Percentiles rank a stretch among this genome's conserved stretches.
Conservation (phyloP, 2,113 vertebrate species). For the Emydocephalus ijimae region DNA sequence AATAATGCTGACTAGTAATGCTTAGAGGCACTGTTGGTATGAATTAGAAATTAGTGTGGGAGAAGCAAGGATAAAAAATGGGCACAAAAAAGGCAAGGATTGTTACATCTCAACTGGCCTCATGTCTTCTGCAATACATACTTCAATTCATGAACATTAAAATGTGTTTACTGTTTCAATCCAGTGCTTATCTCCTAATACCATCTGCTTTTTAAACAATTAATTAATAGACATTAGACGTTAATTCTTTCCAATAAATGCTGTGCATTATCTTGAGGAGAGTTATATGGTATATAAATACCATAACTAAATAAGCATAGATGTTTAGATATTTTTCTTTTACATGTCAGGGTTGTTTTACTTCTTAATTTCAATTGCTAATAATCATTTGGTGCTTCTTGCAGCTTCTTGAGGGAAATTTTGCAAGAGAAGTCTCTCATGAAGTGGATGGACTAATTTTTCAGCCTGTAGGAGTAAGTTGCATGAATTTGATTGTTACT, state of each 20-base stretch:
- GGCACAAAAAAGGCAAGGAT: not conserved
- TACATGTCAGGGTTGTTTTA: conserved; percentile 15
- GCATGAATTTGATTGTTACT: not conserved
- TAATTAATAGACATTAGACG: not conserved
- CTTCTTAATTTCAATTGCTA: conserved; percentile 27
- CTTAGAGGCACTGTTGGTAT: not conserved
- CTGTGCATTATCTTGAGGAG: not conserved
- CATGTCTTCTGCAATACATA: not conserved
- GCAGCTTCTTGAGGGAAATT: conserved; percentile 95
- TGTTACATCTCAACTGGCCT: not conserved
- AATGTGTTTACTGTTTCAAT: not conserved
- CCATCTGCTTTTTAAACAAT: not conserved
- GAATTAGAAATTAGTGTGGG: not conserved
- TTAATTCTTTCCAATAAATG: not conserved
- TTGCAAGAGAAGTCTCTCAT: conserved; percentile 96
- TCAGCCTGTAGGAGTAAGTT: conserved; percentile 94
- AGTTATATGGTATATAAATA: not conserved
- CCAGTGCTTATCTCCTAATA: not conserved
- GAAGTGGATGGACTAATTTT: conserved; percentile 98
- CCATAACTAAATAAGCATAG: not conserved
- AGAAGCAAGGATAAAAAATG: not conserved
- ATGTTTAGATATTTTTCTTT: not conserved
- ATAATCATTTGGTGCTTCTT: conserved; percentile 58
- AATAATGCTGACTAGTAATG: not conserved
- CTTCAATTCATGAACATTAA: not conserved